Percentiles rank a stretch among this genome's conserved stretches.
These are phyloP conservation scores for Orcinus orca DNA, from an alignment of 2,113 vertebrate species.

Conservation along the genomic window DNA sequence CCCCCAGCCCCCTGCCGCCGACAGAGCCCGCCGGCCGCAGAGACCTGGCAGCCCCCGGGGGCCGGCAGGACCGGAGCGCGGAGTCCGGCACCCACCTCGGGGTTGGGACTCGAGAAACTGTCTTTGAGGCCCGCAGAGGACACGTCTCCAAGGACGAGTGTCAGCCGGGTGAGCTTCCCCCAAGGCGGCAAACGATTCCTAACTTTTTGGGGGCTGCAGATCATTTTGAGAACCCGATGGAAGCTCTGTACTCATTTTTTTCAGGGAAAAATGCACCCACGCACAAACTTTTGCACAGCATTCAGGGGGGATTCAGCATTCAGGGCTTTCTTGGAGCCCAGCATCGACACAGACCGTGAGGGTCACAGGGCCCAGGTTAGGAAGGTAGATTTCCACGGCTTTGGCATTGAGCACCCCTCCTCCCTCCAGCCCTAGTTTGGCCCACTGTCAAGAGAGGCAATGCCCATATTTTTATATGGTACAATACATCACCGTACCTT, in stretches of 20 bases:
- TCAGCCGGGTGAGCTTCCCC: not conserved
- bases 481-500: constrained; percentile 1
- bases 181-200: not conserved
- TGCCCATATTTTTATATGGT: not conserved
- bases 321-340: not conserved
- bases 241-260: not conserved
- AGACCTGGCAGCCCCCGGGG: not conserved
- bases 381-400: not conserved
- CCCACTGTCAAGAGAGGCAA: not conserved
- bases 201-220: not conserved
- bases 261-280: not conserved
- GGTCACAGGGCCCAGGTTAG: not conserved
- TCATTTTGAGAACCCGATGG: not conserved
- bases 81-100: not conserved
- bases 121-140: not conserved
- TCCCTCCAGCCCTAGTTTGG: not conserved
- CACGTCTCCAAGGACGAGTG: not conserved
- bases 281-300: not conserved
- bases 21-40: fast-evolving
- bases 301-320: not conserved
- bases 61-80: not conserved
- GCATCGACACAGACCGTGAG: not conserved
- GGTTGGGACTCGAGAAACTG: not conserved
- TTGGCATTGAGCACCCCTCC: not conserved
- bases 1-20: fast-evolving